A percentile compares a stretch with the other conserved stretches of the same genome.
phyloP scores from a whole-genome alignment of 1,140 invertebrate genomes.

The Zaprionus vittiger region DNA sequence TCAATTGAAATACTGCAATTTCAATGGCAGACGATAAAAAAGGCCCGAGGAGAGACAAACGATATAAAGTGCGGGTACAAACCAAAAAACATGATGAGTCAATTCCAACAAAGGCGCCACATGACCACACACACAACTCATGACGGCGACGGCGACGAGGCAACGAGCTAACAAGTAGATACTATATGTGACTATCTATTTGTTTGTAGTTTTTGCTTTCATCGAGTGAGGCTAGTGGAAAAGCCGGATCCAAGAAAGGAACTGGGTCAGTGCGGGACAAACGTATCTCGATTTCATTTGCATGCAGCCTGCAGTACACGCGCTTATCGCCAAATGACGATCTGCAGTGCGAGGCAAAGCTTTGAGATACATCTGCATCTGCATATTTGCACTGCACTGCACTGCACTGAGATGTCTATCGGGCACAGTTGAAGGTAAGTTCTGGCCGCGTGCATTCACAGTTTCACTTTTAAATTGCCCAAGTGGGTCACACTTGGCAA shows the following conservation, averaged over 20 bases:
- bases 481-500: conserved; percentile 57
- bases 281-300: conserved; percentile 80
- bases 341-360: conserved; percentile 41
- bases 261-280: conserved; percentile 71
- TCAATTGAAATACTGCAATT: conserved; percentile 74
- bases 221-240: conserved; percentile 31
- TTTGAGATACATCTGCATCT: conserved; percentile 66
- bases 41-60: conserved; percentile 25
- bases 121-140: conserved; percentile 36
- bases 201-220: conserved; percentile 70
- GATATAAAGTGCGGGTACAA: conserved; percentile 18
- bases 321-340: conserved; percentile 72
- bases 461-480: conserved; percentile 70
- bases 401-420: conserved; percentile 68
- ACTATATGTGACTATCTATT: conserved; percentile 8
- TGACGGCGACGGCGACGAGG: not conserved
- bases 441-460: conserved; percentile 25
- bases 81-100: conserved; percentile 68
- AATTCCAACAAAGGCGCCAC: conserved; percentile 61
- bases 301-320: conserved; percentile 51
- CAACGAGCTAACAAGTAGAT: conserved; percentile 15
- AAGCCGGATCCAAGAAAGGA: conserved; percentile 41
- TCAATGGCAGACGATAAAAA: conserved; percentile 79
- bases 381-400: conserved; percentile 55
- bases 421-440: conserved; percentile 70